These are phyloP conservation scores for Asbolus verrucosus DNA, from an alignment of 1,140 invertebrate genomes.

Conservation along the genomic window DNA sequence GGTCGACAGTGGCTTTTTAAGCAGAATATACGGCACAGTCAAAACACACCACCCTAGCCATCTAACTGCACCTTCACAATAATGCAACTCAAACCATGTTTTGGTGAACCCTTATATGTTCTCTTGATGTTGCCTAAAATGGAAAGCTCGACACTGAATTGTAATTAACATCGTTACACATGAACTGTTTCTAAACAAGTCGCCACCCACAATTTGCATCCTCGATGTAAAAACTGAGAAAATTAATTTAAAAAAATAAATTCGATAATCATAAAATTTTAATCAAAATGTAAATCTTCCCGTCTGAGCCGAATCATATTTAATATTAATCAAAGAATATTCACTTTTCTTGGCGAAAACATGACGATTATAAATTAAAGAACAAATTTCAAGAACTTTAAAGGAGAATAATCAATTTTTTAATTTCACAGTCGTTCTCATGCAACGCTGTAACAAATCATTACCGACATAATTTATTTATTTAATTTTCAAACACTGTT, in stretches of 20 bases:
- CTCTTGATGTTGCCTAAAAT: slow-evolving; percentile 25
- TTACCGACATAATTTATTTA: no score
- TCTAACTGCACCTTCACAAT: slow-evolving; percentile 6
- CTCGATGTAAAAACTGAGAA: no score
- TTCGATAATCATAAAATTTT: slow-evolving; percentile 15
- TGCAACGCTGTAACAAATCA: no score
- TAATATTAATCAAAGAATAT: slow-evolving; percentile 30
- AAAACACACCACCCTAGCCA: slow-evolving; percentile 15
- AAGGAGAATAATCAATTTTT: neutral
- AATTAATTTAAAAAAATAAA: slow-evolving; percentile 25
- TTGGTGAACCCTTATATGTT: neutral
- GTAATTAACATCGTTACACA: slow-evolving; percentile 23
- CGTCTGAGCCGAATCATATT: neutral
- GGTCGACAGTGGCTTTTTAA: slow-evolving; percentile 22
- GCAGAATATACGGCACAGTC: slow-evolving; percentile 21
- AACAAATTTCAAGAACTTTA: neutral
- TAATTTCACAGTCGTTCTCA: neutral
- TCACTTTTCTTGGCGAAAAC: neutral
- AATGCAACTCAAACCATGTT: slow-evolving; percentile 2
- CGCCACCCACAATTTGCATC: neutral
- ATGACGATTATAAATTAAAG: neutral
- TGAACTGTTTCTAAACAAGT: slow-evolving; percentile 8
- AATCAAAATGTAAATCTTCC: slow-evolving; percentile 23
- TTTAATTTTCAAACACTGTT: no score
- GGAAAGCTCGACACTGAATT: slow-evolving; percentile 18